Percentiles rank a stretch among this genome's conserved stretches.
Conservation (phyloP, 2,113 vertebrate species). For the Rousettus leschenaultii region DNA sequence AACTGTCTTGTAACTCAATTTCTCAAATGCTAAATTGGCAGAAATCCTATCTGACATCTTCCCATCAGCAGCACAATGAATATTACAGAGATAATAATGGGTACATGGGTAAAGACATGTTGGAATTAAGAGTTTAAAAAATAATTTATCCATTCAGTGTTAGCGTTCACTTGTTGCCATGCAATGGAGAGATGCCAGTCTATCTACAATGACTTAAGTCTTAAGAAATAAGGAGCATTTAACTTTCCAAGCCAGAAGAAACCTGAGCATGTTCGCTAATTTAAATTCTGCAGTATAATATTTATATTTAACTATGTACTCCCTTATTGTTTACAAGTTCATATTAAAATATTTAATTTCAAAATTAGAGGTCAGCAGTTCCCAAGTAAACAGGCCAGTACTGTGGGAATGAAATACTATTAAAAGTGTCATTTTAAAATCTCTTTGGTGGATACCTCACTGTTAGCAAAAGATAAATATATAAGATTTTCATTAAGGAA, state of each 20-base stretch:
- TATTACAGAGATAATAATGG: neutral
- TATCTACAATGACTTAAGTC: neutral
- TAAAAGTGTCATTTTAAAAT: neutral
- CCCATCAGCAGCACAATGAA: neutral
- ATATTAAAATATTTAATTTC: neutral
- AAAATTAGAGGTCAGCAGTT: neutral
- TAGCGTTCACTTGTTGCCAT: rapidly evolving
- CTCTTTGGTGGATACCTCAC: neutral
- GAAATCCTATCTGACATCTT: neutral
- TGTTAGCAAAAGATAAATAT: neutral
- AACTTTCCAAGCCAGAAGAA: neutral
- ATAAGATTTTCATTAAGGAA: neutral
- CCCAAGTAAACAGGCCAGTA: neutral
- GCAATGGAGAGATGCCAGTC: neutral
- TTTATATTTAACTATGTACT: neutral
- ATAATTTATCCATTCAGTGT: rapidly evolving
- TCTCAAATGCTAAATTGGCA: slow-evolving; percentile 11
- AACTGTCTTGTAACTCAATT: slow-evolving; percentile 34
- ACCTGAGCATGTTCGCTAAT: neutral
- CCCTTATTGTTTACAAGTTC: neutral
- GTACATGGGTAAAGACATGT: neutral
- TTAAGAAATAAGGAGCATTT: neutral
- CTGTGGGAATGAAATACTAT: neutral
- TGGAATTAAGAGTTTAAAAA: neutral
- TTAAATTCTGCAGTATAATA: neutral